A percentile compares a stretch with the other conserved stretches of the same genome.
phyloP scores from a whole-genome alignment of 2,888 invertebrate genomes.

The Conchocele bisecta region DNA sequence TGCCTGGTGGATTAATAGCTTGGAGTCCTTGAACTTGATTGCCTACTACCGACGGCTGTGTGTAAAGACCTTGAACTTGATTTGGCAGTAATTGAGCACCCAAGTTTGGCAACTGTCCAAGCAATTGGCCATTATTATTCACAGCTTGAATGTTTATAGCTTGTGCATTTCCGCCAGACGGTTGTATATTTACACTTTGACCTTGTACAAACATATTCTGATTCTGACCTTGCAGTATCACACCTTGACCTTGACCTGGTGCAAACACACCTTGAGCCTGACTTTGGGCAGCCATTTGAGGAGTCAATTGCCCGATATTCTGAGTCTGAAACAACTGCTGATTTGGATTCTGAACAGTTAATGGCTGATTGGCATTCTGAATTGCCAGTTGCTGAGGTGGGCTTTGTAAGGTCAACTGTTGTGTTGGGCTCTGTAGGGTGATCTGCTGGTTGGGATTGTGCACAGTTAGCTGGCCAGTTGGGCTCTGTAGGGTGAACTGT shows the following conservation, averaged over 20 bases:
- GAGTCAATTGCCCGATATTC: slow-evolving; percentile 42
- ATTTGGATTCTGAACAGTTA: slow-evolving; percentile 39
- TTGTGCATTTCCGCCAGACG: slow-evolving; percentile 4
- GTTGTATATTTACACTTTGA: slow-evolving; percentile 27
- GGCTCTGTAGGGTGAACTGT: slow-evolving; percentile 45
- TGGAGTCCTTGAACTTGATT: slow-evolving; percentile 45
- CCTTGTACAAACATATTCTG: slow-evolving; percentile 45
- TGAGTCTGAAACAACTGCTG: slow-evolving; percentile 15
- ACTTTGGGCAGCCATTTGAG: slow-evolving; percentile 37
- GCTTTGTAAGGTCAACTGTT: slow-evolving; percentile 43
- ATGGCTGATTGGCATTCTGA: slow-evolving; percentile 41
- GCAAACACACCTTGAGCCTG: slow-evolving; percentile 46
- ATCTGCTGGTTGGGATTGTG: slow-evolving; percentile 50
- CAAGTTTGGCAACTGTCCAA: slow-evolving; percentile 19
- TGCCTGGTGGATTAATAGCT: slow-evolving; percentile 33
- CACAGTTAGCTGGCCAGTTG: slow-evolving; percentile 42
- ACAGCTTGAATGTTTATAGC: slow-evolving; percentile 46
- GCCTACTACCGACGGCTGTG: slow-evolving; percentile 38
- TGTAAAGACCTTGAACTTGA: slow-evolving; percentile 42
- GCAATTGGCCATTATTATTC: slow-evolving; percentile 28
- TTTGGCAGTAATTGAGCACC: slow-evolving; percentile 23
- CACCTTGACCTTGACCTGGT: slow-evolving; percentile 47
- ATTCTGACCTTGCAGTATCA: slow-evolving; percentile 51
- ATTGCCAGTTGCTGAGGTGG: slow-evolving; percentile 38
- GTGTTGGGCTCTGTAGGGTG: slow-evolving; percentile 42